Base-by-base conservation (phyloP, 2,113 vertebrate genomes). In the Lontra canadensis region DNA sequence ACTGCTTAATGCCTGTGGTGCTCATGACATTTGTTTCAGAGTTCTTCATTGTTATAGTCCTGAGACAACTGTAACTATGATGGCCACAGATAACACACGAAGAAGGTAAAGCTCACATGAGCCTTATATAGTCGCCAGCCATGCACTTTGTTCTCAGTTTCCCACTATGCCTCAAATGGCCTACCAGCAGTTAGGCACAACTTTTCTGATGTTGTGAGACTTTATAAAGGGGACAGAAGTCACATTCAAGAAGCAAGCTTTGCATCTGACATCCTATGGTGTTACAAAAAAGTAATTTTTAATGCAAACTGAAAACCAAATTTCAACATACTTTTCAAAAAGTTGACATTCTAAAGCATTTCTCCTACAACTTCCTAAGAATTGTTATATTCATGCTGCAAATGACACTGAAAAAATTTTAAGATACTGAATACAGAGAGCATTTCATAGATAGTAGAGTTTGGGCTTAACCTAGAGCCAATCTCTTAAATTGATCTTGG, bases 231-330 rank as follows among this genome's bases (percentile, higher is more conserved):
- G 36, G 78, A 73, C 25, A 71, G 18, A 82, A n/a, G 36, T 59
- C 55, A 26, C 6, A 86, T 18, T 7, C n/a, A 69, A 94, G 47
- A 82, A 78, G 79, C 2, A 55, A 29, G 34, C 13, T 86, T 93
- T 95, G 42, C 73, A 52, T 80, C n/a, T 81, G 71, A 44, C 10
- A 73, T 71, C 23, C 34, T 76, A 17, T 3, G 4, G 26, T 89
- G 44, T 52, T 55, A 79, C 8, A 20, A 59, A 71, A 94, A 84
- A 91, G 57, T 23, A 88, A 44, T 18, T 78, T 96, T 85, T 61
- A 79, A 93, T 39, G 2, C 42, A 96, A 93, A 44, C 57, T 55
- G 26, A 74, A 93, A 89, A 85, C 36, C 59, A 81, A 39, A 80
- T 42, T 74, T 95, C 84, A 44, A 57, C 63, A 83, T 59, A 29